Conservation (phyloP, 2,113 vertebrate genomes). For the Lagopus leucura region DNA sequence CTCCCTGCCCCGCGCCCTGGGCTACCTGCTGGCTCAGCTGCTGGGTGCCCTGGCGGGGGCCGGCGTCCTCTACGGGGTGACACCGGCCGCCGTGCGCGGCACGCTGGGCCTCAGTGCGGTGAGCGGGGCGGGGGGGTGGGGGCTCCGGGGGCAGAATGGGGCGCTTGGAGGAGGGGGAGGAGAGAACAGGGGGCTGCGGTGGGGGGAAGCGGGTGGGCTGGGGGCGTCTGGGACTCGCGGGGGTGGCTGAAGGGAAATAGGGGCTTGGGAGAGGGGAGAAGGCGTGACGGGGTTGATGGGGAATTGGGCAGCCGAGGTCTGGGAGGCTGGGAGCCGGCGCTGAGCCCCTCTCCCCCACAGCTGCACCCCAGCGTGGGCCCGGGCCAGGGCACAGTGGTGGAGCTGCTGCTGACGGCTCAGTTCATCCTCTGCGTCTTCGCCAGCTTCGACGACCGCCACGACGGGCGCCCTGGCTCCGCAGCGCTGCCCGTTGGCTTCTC, state of each 20-base stretch:
- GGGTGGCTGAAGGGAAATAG: constrained; percentile 69
- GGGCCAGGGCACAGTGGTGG: constrained; percentile 90
- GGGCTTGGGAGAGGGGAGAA: too few species aligned
- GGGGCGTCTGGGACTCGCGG: too few species aligned
- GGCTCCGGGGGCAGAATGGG: too few species aligned
- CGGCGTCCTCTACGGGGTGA: constrained; percentile 90
- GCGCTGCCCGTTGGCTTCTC: constrained; percentile 93
- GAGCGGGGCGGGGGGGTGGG: constrained; percentile 41
- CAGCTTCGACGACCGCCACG: constrained; percentile 90
- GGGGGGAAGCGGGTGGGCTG: not conserved
- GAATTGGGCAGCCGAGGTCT: constrained; percentile 47
- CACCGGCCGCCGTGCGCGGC: constrained; percentile 87
- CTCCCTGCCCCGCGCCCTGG: constrained; percentile 89
- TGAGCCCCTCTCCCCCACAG: constrained; percentile 56
- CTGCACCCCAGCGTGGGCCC: constrained; percentile 88
- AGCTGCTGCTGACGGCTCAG: constrained; percentile 92
- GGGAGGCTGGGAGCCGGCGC: not conserved
- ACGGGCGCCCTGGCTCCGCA: constrained; percentile 86
- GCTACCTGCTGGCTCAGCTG: constrained; percentile 90
- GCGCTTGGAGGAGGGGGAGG: too few species aligned
- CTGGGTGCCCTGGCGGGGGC: constrained; percentile 90
- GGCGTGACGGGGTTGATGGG: not conserved
- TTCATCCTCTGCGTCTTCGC: constrained; percentile 90
- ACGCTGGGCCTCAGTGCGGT: constrained; percentile 91
- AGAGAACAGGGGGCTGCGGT: not conserved